Percentiles rank a stretch among this genome's conserved stretches.
phyloP scores from a whole-genome alignment of 2,888 invertebrate genomes.

The Eumerus sabulonum region DNA sequence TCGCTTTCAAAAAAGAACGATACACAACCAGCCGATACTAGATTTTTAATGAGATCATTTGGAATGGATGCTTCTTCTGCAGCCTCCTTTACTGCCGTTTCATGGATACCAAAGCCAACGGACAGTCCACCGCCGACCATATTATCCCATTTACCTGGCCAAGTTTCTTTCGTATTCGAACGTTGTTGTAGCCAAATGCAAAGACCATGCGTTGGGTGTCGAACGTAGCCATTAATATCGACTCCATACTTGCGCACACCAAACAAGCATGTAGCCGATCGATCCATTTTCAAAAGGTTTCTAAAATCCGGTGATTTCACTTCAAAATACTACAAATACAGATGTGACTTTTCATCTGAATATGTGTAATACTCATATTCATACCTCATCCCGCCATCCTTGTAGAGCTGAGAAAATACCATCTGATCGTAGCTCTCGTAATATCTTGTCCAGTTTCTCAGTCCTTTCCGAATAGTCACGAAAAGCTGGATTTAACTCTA shows the following conservation, averaged over 20 bases:
- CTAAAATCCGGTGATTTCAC: slow-evolving; percentile 85
- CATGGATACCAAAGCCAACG: slow-evolving; percentile 91
- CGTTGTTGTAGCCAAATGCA: slow-evolving; percentile 95
- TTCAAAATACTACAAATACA: slow-evolving; percentile 95
- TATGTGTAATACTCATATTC: neutral
- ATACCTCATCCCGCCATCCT: slow-evolving; percentile 96
- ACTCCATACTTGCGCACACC: slow-evolving; percentile 96
- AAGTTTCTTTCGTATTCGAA: slow-evolving; percentile 94
- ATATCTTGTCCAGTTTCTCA: slow-evolving; percentile 87
- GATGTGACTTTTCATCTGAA: slow-evolving; percentile 28
- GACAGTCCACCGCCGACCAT: slow-evolving; percentile 96
- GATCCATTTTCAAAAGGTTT: slow-evolving; percentile 88
- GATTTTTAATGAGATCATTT: slow-evolving; percentile 84
- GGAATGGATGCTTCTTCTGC: slow-evolving; percentile 96
- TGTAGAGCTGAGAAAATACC: slow-evolving; percentile 89
- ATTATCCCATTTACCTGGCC: slow-evolving; percentile 97
- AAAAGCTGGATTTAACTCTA: slow-evolving; percentile 92
- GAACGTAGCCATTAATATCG: slow-evolving; percentile 95
- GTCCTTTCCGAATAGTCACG: slow-evolving; percentile 91
- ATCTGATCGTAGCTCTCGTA: slow-evolving; percentile 87
- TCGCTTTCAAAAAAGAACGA: slow-evolving; percentile 93
- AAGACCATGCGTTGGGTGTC: slow-evolving; percentile 89
- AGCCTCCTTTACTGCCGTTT: slow-evolving; percentile 95
- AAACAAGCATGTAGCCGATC: slow-evolving; percentile 95
- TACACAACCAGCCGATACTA: slow-evolving; percentile 79